Conservation (phyloP, 2,113 vertebrate species). For the Excalfactoria chinensis region DNA sequence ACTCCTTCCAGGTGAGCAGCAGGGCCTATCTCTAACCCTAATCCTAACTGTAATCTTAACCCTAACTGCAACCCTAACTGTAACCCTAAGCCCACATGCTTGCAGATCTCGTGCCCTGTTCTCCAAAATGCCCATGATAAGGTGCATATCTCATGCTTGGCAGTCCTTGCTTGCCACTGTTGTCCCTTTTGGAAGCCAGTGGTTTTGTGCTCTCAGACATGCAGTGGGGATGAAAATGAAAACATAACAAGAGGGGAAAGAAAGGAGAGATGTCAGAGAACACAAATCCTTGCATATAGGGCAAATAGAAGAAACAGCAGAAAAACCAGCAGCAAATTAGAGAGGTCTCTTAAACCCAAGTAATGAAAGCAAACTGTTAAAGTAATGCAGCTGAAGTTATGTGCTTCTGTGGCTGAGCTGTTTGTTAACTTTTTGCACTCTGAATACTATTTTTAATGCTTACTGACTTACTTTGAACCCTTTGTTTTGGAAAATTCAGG, state of each 20-base stretch:
- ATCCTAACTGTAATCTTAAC: too few species aligned
- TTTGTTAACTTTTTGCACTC: not conserved
- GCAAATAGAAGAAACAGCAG: not conserved
- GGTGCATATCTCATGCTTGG: accelerated
- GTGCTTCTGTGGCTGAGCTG: not conserved
- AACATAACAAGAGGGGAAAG: not conserved
- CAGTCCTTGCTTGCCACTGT: accelerated
- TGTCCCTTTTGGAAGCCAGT: not conserved
- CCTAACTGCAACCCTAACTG: too few species aligned
- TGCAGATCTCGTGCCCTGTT: not conserved
- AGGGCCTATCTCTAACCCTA: not conserved
- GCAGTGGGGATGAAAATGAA: not conserved
- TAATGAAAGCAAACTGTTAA: not conserved
- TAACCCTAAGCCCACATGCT: not conserved
- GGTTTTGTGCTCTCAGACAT: not conserved
- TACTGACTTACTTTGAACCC: not conserved
- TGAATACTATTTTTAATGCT: not conserved
- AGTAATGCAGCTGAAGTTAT: not conserved
- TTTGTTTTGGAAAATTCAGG: not conserved
- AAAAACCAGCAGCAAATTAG: not conserved
- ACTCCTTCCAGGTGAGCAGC: constrained; percentile 41
- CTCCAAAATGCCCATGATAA: not conserved
- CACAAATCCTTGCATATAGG: not conserved
- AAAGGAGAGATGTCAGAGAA: not conserved
- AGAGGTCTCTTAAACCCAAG: not conserved